These are phyloP conservation scores for Muscicapa comitata DNA, from an alignment of 2,797 vertebrate species.

Conservation along the genomic window DNA sequence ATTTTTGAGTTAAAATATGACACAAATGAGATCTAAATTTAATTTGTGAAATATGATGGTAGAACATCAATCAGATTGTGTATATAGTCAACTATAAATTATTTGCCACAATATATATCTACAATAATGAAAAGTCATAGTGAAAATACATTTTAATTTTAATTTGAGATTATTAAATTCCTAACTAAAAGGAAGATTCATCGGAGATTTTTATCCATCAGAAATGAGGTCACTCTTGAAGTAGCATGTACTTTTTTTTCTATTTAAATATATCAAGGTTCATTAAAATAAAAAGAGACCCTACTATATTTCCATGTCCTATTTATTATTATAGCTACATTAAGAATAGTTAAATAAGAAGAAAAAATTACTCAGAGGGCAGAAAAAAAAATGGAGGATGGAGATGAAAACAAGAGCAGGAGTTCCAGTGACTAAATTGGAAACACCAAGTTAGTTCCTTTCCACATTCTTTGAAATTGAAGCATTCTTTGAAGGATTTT, in stretches of 20 bases:
- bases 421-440: not conserved
- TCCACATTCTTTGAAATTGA: not conserved
- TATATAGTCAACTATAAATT: not conserved
- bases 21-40: not conserved
- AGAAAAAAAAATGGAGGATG: not conserved
- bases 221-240: not conserved
- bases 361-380: not conserved
- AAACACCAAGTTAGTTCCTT: not conserved
- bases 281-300: not conserved
- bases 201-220: not conserved
- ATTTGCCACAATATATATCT: not conserved
- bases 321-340: not conserved
- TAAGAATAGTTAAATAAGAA: not conserved
- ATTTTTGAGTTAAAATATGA: not conserved
- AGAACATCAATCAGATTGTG: not conserved
- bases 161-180: slow-evolving; percentile 13
- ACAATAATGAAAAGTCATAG: not conserved
- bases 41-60: not conserved
- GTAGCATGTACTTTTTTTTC: rapidly evolving
- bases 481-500: not conserved
- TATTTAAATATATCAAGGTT: not conserved
- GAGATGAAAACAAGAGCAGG: not conserved
- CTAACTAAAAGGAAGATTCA: not conserved
- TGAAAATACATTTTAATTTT: not conserved
- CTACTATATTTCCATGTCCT: not conserved